phyloP scores from a whole-genome alignment of 2,888 invertebrate species.

The Megaustenia siamemsis region DNA sequence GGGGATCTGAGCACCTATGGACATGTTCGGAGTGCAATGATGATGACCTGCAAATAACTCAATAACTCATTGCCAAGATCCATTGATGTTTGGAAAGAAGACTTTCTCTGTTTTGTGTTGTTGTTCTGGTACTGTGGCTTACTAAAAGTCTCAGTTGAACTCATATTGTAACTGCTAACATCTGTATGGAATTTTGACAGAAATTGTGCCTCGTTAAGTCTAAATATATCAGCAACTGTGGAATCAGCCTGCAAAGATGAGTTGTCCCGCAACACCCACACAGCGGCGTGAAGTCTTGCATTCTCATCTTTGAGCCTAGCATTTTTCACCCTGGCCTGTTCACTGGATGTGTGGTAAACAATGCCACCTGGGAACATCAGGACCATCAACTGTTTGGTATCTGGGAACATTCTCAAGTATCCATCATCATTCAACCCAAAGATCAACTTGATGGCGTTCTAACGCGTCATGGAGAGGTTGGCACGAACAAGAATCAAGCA shows the following conservation, averaged over 20 bases:
- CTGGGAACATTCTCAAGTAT: constrained; percentile 43
- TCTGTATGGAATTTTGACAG: constrained; percentile 36
- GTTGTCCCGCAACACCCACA: constrained; percentile 52
- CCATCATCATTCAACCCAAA: constrained; percentile 34
- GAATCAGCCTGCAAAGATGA: constrained; percentile 45
- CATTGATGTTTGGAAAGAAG: constrained; percentile 10
- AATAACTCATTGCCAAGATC: constrained; percentile 6
- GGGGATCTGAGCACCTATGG: too few species aligned
- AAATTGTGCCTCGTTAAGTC: constrained; percentile 42
- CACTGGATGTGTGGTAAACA: constrained; percentile 7
- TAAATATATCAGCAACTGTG: constrained; percentile 46
- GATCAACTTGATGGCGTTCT: constrained; percentile 45
- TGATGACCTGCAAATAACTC: too few species aligned
- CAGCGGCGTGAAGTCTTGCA: constrained; percentile 45
- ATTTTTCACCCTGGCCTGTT: constrained; percentile 30
- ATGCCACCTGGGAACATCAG: constrained; percentile 29
- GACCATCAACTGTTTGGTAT: constrained; percentile 38
- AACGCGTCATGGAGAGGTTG: constrained; percentile 35
- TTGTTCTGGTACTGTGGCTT: constrained; percentile 28
- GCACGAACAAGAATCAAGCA: constrained; percentile 41
- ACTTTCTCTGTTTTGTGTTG: constrained; percentile 14
- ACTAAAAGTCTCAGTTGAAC: not conserved
- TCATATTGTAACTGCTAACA: too few species aligned
- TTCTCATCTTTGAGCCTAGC: constrained; percentile 46
- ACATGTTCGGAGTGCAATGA: too few species aligned